Base-by-base conservation (phyloP, 2,888 invertebrate genomes). In the Congeria kusceri region DNA sequence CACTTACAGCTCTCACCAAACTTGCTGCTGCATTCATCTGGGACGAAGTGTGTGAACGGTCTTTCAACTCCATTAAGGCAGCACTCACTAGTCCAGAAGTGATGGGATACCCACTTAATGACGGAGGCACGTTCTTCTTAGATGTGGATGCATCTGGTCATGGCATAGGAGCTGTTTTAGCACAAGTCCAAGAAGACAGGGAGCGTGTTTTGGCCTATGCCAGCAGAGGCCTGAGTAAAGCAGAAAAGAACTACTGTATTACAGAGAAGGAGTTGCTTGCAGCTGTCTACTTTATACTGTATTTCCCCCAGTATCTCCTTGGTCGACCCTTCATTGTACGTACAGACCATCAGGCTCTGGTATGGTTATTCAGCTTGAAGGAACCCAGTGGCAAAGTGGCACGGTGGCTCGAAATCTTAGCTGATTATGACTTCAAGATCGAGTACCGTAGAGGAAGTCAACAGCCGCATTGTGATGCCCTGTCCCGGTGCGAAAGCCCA, bases 301-400 rank as follows among this genome's bases (percentile, higher is more conserved):
- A 73, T 32, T 73, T 66, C 59, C 23, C 65, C 39, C 72, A 73
- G 58, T 73, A 73, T 20, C 23, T 73, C 18, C 25, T 66, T 3
- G 61, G 32, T 29, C 15, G 61, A 39, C 20, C 4, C 18, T 61
- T 61, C 23, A 18, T 32, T 4, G 61, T 61, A 39, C 20, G 53
- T 9, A 53, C 53, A 23, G 53, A 53, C 18, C 53, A 53, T 20
- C 53, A 53, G 53, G 53, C 28, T n/a, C 29, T 29, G 13, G 49
- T 47, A 1, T 65, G 49, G 49, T 20, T 73, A 13, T 65, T 59
- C 23, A 28, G 59, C 7, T 49, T 73, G 18, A 73, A 73, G 59
- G 72, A 73, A 32, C 72, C 72, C 20, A 73, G 47, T 15, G 58
- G 65, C 9, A 73, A 73, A 39, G 59, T 66, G n/a, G 61, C 61